Base-by-base conservation (phyloP, 1,140 invertebrate genomes). In the Procambarus clarkii region DNA sequence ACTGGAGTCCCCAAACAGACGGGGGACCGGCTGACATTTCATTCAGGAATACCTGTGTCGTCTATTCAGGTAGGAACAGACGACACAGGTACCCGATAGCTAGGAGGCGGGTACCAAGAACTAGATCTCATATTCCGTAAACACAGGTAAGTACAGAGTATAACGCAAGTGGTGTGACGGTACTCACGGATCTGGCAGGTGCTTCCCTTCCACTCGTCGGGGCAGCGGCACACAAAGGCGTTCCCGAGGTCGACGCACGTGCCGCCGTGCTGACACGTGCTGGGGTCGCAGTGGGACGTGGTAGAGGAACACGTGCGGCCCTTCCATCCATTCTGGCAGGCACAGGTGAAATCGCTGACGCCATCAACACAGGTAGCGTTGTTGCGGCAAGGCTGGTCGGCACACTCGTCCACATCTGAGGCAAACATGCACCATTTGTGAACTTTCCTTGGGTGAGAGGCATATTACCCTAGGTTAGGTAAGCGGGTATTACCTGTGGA, bases 271-370 rank as follows among this genome's bases (percentile, higher is more conserved):
- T 93, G 93, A 94, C 98, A 99, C 0, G 96, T 96, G 93, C 96
- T 96, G 81, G 94, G 94, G 4, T 95, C 94, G 94, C 98, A 98
- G 92, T 92, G 84, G n/a, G 85, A 79, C 21, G 91, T 87, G 79
- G 74, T 95, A 3, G 96, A 94, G 18, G 96, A 95, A 93, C 97
- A 97, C 0, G 96, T 97, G 93, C 96, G 96, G 5, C 97, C 97
- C 94, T 97, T 97, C 97, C 97, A 97, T n/a, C 96, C 96, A 88
- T 96, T 96, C 81, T 95, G 94, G 54, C 94, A 94, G 11, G 93
- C 91, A 89, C 94, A 94, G 3, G 90, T 92, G 76, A 93, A 94
- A 77, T 93, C 92, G 0, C 91, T 93, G 18, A 93, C 89, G 18
- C 91, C 91, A 79, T 94, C 94, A n/a, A 93, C 88, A 77, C 94